Conservation (phyloP, 2,113 vertebrate genomes). For the Anser cygnoides region DNA sequence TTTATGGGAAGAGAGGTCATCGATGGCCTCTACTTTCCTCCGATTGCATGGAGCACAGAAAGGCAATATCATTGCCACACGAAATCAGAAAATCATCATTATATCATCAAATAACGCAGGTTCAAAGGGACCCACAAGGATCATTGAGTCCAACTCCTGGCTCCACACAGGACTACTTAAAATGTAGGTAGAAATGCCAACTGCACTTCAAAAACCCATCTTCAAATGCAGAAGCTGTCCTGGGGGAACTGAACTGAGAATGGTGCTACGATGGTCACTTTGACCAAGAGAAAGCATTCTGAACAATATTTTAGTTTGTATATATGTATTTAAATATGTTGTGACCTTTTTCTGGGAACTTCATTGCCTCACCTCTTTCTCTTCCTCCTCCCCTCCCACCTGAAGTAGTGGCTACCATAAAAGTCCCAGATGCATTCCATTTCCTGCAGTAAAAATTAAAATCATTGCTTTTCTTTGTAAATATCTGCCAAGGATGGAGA, state of each 20-base stretch:
- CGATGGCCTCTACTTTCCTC: not conserved
- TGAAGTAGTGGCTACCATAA: not conserved
- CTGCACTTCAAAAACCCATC: not conserved
- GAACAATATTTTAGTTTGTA: not conserved
- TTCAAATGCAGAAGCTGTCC: not conserved
- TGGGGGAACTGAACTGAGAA: not conserved
- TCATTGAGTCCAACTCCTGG: not conserved
- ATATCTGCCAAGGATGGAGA: not conserved
- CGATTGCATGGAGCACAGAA: fast-evolving
- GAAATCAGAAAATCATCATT: not conserved
- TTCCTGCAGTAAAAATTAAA: conserved; percentile 28
- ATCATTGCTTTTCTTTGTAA: not conserved
- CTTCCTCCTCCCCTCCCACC: not conserved
- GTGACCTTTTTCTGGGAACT: not conserved
- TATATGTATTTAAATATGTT: not conserved
- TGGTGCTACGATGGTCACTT: not conserved
- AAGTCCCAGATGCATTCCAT: not conserved
- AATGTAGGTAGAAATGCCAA: not conserved
- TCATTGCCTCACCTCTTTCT: not conserved
- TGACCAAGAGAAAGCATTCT: not conserved
- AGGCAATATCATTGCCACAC: not conserved
- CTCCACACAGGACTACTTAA: not conserved
- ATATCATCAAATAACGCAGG: not conserved
- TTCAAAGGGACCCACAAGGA: not conserved
- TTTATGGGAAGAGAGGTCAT: not conserved